A percentile compares a stretch with the other conserved stretches of the same genome.
Conservation (phyloP, 2,113 vertebrate genomes). For the Catharus minimus region DNA sequence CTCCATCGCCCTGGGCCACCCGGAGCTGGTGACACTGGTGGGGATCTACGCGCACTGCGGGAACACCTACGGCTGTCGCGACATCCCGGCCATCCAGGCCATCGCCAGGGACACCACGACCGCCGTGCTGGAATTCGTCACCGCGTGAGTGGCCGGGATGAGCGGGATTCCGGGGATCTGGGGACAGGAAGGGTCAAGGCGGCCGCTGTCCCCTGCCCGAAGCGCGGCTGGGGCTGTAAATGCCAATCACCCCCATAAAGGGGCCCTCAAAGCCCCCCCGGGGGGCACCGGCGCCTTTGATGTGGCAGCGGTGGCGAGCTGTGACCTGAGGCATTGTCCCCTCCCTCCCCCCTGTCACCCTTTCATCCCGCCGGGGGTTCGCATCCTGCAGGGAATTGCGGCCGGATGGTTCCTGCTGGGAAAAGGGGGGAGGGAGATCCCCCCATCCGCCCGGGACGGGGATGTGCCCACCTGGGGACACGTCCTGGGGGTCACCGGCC, state of each 20-base stretch:
- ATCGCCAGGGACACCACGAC: conserved; percentile 75
- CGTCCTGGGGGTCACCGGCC: not conserved
- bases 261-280: not conserved
- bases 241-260: not conserved
- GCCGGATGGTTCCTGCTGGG: not conserved
- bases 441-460: accelerated
- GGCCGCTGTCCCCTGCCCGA: accelerated
- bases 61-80: conserved; percentile 78
- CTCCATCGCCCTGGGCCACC: conserved; percentile 32
- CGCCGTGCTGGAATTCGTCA: conserved; percentile 75
- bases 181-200: not conserved
- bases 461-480: not conserved
- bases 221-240: not conserved
- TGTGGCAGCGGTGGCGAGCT: not conserved
- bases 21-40: conserved; percentile 68
- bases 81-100: conserved; percentile 71
- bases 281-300: not conserved
- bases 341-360: not conserved
- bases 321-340: not conserved
- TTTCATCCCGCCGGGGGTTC: not conserved
- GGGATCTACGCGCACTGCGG: conserved; percentile 86
- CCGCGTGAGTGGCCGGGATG: conserved; percentile 60
- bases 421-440: too few species aligned
- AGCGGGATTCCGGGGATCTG: accelerated
- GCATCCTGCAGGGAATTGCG: not conserved